Percentiles rank a stretch among this genome's conserved stretches.
Conservation (phyloP, 2,113 vertebrate genomes). For the Laticauda laticaudata region DNA sequence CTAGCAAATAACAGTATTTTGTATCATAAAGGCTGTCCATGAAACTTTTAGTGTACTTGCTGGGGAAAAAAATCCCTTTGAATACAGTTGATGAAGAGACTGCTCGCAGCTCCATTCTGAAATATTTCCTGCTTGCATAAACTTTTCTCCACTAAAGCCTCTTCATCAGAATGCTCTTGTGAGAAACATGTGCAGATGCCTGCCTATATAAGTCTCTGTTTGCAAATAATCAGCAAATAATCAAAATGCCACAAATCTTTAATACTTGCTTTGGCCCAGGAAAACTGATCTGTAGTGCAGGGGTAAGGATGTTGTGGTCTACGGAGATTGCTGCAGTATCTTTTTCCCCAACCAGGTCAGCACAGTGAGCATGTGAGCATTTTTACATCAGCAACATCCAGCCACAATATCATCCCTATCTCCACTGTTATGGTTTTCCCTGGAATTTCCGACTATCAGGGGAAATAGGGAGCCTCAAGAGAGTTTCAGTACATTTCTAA, state of each 20-base stretch:
- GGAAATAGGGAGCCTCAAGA: background rate
- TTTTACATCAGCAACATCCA: background rate
- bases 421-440: background rate
- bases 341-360: background rate
- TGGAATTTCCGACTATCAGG: background rate
- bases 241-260: background rate
- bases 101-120: background rate
- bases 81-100: background rate
- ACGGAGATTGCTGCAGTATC: background rate
- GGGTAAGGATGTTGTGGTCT: background rate
- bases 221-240: background rate
- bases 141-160: background rate
- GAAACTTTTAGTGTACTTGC: background rate
- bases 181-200: background rate
- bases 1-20: background rate
- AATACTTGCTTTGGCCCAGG: background rate
- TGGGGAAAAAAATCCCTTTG: background rate
- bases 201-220: background rate
- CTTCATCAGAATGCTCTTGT: background rate
- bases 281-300: background rate
- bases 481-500: background rate
- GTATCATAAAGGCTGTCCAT: background rate
- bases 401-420: background rate
- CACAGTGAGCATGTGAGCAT: background rate
- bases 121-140: background rate